phyloP scores from a whole-genome alignment of 2,888 invertebrate genomes.

The Helobdella robusta region DNA sequence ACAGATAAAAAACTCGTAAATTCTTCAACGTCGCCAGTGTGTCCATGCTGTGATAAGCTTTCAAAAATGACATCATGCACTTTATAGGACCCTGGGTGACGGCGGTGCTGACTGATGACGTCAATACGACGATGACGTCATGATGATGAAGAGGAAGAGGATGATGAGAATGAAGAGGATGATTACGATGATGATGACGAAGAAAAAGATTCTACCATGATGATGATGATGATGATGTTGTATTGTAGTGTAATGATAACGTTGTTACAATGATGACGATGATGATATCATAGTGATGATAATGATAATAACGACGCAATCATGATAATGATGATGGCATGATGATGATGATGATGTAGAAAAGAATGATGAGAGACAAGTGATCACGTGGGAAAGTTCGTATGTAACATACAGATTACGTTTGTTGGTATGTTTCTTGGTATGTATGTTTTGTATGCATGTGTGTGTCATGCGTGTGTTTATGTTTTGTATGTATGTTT shows the following conservation, averaged over 20 bases:
- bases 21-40: background rate
- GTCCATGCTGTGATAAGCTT: background rate
- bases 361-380: background rate
- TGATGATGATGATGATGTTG: background rate
- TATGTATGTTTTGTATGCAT: too few relatives aligned
- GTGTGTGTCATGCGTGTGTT: too few relatives aligned
- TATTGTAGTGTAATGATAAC: background rate
- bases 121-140: background rate
- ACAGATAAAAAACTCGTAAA: too few relatives aligned
- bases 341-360: background rate
- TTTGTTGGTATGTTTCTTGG: too few relatives aligned
- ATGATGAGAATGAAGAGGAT: conserved; percentile 1
- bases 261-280: background rate
- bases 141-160: background rate
- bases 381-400: too few relatives aligned
- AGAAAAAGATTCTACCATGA: background rate
- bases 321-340: background rate
- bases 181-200: background rate
- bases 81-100: too few relatives aligned
- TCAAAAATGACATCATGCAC: background rate
- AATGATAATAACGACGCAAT: background rate
- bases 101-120: background rate
- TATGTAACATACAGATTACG: too few relatives aligned
- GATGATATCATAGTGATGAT: background rate
- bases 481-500: too few relatives aligned